Conservation (phyloP, 2,888 invertebrate genomes). For the Sclerodermus sp. region DNA sequence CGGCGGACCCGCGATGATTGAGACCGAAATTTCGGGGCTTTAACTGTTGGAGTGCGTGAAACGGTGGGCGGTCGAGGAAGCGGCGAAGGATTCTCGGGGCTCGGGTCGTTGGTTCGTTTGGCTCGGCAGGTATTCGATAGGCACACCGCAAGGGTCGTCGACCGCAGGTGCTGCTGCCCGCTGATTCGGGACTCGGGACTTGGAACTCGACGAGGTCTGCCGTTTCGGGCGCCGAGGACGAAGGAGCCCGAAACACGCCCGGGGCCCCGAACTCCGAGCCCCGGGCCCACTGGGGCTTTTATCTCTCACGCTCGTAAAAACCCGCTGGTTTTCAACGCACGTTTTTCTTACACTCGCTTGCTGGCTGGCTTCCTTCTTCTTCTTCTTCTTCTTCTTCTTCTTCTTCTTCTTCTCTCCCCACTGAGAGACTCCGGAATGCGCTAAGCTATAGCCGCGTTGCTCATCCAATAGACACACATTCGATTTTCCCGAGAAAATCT, state of each 20-base stretch:
- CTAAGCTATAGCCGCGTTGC: not conserved
- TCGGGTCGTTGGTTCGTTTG: slow-evolving; percentile 34
- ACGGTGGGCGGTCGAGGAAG: slow-evolving; percentile 1
- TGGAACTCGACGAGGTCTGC: too few relatives aligned
- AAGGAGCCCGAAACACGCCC: too few relatives aligned
- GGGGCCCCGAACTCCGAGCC: slow-evolving; percentile 22
- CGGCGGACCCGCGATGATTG: too few relatives aligned
- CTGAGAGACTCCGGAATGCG: not conserved
- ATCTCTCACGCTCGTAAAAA: slow-evolving; percentile 27
- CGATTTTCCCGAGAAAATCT: not conserved
- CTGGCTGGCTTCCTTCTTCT: not conserved
- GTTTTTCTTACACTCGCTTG: slow-evolving; percentile 1
- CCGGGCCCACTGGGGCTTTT: slow-evolving; percentile 12
- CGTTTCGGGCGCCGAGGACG: too few relatives aligned
- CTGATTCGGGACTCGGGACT: slow-evolving; percentile 24
- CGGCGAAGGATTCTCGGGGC: slow-evolving; percentile 5
- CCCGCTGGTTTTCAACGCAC: slow-evolving; percentile 18
- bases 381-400: not conserved
- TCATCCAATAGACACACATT: not conserved
- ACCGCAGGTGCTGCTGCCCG: slow-evolving; percentile 55
- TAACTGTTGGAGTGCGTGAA: not conserved
- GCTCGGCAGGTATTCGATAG: slow-evolving; percentile 45
- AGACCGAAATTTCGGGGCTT: too few relatives aligned
- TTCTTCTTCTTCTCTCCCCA: not conserved
- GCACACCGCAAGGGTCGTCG: slow-evolving; percentile 52